Evolutionary conservation across 2,888 invertebrate genomes (phyloP), one percentile per base, ranked within the genome.

Genomic region (Calameuta pallipes): DNA sequence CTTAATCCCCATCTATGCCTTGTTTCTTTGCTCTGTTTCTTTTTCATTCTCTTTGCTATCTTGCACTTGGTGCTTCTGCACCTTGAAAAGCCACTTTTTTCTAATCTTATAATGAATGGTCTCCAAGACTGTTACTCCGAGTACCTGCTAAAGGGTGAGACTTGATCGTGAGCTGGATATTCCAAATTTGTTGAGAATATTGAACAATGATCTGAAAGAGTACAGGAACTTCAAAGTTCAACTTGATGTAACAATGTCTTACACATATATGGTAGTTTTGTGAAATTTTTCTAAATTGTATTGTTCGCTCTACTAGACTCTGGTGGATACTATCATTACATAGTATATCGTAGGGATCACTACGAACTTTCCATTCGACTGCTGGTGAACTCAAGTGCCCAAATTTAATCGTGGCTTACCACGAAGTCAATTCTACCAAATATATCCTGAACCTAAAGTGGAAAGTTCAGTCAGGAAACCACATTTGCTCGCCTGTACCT

Each of bases 401-500:
- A 78, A 84, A 85, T 84, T 82, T 78, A 80, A 84, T 82, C 78
- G 79, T 76, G 78, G 79, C 81, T 80, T 82, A 73, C 80, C 79
- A 76, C 80, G 73, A 75, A 82, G 76, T 79, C 82, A 80, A 81
- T 79, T 82, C 74, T 76, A 74, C 68, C 78, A 78, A 79, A 80
- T 69, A 78, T 76, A 73, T 77, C 73, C 31, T 30, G 75, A 76
- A 73, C 78, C 76, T 71, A 75, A 81, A 81, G 81, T 76, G 74
- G 73, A 78, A 80, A 80, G 80, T 82, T 83, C 71, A 23, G 34
- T 9, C 31, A 71, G 71, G 75, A 79, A 80, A 80, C 78, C 81
- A 75, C 80, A 78, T 81, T 81, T 80, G 78, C 81, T 81, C 80
- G 78, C 76, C 75, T 41, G 77, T 37, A 36, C 78, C 76, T 33